phyloP scores from a whole-genome alignment of 1,140 invertebrate species.

The Danaus plexippus region DNA sequence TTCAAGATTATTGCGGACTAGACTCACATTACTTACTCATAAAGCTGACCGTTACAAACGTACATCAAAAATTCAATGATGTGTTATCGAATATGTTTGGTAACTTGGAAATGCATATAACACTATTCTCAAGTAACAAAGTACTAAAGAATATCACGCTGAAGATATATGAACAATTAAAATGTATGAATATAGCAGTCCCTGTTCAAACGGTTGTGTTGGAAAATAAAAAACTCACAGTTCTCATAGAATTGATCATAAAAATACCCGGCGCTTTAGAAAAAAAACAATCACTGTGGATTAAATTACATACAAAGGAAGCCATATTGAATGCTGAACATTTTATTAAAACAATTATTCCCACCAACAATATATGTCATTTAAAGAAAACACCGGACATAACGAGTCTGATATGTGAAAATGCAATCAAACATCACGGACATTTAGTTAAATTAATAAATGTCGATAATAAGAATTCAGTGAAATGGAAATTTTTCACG shows the following conservation, averaged over 20 bases:
- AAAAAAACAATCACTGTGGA: constrained; percentile 37
- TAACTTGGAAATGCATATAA: constrained; percentile 45
- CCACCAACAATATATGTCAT: constrained; percentile 19
- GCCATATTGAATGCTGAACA: constrained; percentile 38
- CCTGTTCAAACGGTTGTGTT: constrained; percentile 26
- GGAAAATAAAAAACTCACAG: constrained; percentile 21
- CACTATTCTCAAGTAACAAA: constrained; percentile 29
- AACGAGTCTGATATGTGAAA: constrained; percentile 28
- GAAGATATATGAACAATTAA: constrained; percentile 34
- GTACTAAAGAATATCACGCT: constrained; percentile 41
- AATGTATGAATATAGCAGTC: constrained; percentile 38
- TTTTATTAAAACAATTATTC: constrained; percentile 38
- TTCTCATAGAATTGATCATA: constrained; percentile 39
- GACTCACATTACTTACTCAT: constrained; percentile 37
- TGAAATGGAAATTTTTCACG: constrained; percentile 31
- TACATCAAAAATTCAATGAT: constrained; percentile 34
- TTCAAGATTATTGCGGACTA: constrained; percentile 35
- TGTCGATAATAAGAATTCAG: constrained; percentile 9
- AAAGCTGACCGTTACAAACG: constrained; percentile 24
- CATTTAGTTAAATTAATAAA: constrained; percentile 34
- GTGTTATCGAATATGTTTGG: constrained; percentile 39
- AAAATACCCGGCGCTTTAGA: constrained; percentile 39
- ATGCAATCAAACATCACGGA: constrained; percentile 24
- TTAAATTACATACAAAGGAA: constrained; percentile 32
- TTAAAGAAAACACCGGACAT: constrained; percentile 23